Conservation (phyloP, 2,888 invertebrate species). For the Metacarcinus magister region DNA sequence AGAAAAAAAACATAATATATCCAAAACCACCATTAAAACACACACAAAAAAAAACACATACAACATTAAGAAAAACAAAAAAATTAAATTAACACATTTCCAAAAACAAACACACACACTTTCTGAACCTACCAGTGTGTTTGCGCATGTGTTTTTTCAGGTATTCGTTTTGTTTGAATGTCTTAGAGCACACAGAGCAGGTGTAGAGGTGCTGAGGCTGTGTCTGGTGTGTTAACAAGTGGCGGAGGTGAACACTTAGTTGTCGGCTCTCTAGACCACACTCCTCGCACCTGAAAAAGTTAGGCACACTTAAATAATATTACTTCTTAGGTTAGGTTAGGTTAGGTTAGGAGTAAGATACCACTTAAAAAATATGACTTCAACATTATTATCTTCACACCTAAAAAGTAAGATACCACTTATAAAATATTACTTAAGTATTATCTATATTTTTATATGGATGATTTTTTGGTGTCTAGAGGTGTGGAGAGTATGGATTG, state of each 20-base stretch:
- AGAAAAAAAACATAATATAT: background rate
- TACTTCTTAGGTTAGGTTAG: no score
- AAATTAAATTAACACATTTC: no score
- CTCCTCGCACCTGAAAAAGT: constrained; percentile 72
- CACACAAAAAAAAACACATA: background rate
- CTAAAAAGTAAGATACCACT: no score
- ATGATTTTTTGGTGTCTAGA: no score
- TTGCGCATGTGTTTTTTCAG: constrained; percentile 77
- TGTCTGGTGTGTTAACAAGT: constrained; percentile 76
- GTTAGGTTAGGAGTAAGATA: no score
- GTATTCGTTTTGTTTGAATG: constrained; percentile 79
- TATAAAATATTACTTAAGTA: no score
- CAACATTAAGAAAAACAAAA: background rate
- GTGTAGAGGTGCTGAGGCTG: constrained; percentile 68
- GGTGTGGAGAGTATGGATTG: no score
- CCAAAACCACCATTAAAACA: background rate
- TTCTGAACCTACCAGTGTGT: constrained; percentile 71
- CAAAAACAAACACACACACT: background rate
- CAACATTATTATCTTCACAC: no score
- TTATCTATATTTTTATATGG: no score
- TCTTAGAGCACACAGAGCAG: constrained; percentile 75
- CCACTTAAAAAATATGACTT: no score
- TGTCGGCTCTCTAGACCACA: constrained; percentile 81
- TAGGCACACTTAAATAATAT: background rate
- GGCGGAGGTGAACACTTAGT: constrained; percentile 78